phyloP scores from a whole-genome alignment of 2,113 vertebrate genomes.

The Stigmatopora nigra region DNA sequence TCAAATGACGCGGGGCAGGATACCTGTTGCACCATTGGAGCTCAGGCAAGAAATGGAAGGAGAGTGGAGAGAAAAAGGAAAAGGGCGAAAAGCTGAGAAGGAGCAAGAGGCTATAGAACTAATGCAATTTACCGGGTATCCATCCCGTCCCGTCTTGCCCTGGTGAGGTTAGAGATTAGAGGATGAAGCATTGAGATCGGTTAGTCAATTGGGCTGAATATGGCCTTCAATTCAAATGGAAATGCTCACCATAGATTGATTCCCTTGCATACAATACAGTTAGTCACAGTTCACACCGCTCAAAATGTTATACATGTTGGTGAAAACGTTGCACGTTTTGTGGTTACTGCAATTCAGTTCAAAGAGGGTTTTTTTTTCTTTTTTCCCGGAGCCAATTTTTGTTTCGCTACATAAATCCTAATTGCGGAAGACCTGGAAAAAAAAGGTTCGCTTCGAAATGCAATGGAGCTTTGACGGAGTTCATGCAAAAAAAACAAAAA shows the following conservation, averaged over 20 bases:
- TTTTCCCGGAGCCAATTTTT: not conserved
- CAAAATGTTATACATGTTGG: not conserved
- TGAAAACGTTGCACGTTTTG: no score
- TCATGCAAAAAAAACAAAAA: not conserved
- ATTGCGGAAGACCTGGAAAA: not conserved
- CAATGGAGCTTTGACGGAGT: not conserved
- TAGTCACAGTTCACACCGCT: not conserved
- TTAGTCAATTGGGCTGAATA: slow-evolving; percentile 21
- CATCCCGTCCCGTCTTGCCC: slow-evolving; percentile 93
- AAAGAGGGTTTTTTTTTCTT: no score
- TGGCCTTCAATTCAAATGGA: not conserved
- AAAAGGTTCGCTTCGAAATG: not conserved
- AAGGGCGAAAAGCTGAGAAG: slow-evolving; percentile 41
- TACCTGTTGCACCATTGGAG: not conserved
- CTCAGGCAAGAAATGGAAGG: slow-evolving; percentile 7
- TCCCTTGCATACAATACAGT: no score
- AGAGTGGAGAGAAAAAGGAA: not conserved
- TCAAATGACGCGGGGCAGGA: slow-evolving; percentile 32
- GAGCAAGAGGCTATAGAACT: slow-evolving; percentile 49
- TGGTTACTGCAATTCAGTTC: no score
- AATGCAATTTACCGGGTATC: slow-evolving; percentile 91
- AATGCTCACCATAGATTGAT: not conserved
- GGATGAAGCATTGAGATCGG: slow-evolving; percentile 51
- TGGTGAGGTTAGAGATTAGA: slow-evolving; percentile 79
- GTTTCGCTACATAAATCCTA: not conserved